Evolutionary conservation across 1,140 invertebrate genomes (phyloP).

Genomic region (Akabosia matsudoensis): DNA sequence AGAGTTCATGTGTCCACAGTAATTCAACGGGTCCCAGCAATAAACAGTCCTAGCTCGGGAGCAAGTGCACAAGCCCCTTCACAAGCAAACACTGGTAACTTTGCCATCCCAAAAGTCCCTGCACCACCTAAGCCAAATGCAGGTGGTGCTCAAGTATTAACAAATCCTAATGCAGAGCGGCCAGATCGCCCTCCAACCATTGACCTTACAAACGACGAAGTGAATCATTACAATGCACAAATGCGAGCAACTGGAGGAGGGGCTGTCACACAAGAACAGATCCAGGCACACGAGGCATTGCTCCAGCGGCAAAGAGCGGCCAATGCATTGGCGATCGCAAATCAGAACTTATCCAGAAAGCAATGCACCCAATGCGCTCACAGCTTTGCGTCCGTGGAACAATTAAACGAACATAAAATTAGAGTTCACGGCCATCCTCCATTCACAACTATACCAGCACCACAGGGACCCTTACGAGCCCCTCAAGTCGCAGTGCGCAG

Average conservation of each 20-base stretch:
- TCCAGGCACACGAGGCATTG: not conserved
- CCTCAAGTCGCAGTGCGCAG: not conserved
- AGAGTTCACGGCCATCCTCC: not conserved
- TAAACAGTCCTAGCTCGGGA: not conserved
- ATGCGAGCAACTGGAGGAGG: conserved; percentile 2
- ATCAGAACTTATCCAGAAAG: not conserved
- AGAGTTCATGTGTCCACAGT: conserved; percentile 24
- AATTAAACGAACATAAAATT: not conserved
- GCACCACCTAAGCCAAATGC: not conserved
- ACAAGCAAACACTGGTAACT: not conserved
- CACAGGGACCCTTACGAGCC: not conserved
- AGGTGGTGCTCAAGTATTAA: not conserved
- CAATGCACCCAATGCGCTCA: not conserved
- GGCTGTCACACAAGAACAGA: not conserved
- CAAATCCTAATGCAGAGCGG: conserved; percentile 22
- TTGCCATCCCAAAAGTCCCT: conserved; percentile 17
- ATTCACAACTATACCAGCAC: not conserved
- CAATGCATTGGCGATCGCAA: not conserved
- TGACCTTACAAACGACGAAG: conserved; percentile 41
- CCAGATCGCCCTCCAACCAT: conserved; percentile 45
- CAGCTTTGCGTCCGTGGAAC: not conserved
- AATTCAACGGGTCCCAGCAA: conserved; percentile 16
- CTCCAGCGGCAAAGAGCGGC: not conserved
- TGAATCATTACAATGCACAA: not conserved
- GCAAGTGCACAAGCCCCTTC: not conserved